Conservation (phyloP, 2,888 invertebrate genomes). For the Kuschelorhynchus macadamiae region DNA sequence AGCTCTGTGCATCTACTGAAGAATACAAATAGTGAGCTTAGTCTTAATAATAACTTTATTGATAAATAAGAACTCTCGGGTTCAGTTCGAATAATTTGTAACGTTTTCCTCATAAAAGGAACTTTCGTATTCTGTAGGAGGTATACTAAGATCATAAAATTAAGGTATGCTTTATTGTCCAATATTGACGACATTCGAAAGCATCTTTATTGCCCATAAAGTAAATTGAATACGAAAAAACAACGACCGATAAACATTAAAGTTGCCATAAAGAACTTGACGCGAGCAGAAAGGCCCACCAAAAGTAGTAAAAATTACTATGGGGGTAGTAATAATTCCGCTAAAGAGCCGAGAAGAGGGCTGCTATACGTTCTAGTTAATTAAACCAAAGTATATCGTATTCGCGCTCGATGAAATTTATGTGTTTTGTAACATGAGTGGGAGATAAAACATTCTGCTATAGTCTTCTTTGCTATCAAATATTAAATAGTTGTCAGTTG, state of each 20-base stretch:
- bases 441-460: not conserved
- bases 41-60: too few species aligned
- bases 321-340: conserved; percentile 15
- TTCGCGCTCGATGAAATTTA: not conserved
- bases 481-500: too few species aligned
- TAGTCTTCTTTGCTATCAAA: too few species aligned
- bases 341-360: conserved; percentile 8
- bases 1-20: too few species aligned
- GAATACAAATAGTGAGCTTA: too few species aligned
- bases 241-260: conserved; percentile 38
- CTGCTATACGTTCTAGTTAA: conserved; percentile 16
- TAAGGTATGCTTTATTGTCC: conserved; percentile 36
- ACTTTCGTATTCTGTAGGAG: conserved; percentile 22
- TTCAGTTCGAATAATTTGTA: conserved; percentile 18
- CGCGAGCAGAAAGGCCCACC: conserved; percentile 18
- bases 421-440: not conserved
- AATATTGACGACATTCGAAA: conserved; percentile 36
- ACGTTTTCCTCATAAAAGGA: conserved; percentile 14
- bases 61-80: too few species aligned
- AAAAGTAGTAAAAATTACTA: conserved; percentile 34
- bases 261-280: conserved; percentile 37
- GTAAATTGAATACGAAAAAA: conserved; percentile 46
- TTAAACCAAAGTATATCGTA: conserved; percentile 7
- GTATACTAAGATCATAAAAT: conserved; percentile 21
- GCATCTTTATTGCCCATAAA: conserved; percentile 39